Conservation (phyloP, 1,140 invertebrate species). For the Drosophila willistoni region DNA sequence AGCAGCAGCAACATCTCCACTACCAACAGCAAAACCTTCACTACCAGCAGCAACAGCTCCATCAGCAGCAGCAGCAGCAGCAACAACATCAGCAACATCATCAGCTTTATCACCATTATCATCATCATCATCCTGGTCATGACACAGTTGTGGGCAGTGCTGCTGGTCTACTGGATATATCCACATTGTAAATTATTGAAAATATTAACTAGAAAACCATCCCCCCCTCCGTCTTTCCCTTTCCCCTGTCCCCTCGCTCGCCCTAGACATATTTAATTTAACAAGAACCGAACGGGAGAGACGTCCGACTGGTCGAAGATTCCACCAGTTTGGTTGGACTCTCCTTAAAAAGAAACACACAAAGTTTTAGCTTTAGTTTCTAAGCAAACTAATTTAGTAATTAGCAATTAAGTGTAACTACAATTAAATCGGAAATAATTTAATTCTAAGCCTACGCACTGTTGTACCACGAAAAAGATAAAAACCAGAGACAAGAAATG, state of each 20-base stretch:
- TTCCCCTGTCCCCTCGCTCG: neutral
- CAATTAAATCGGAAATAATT: constrained; percentile 51
- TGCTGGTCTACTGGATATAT: constrained; percentile 79
- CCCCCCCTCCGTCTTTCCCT: constrained; percentile 16
- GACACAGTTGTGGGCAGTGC: constrained; percentile 57
- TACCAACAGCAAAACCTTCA: constrained; percentile 55
- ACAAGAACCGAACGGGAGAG: neutral
- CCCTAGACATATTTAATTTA: constrained; percentile 19
- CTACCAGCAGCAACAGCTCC: constrained; percentile 42
- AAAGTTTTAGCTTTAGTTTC: constrained; percentile 78
- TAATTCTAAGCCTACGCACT: constrained; percentile 76
- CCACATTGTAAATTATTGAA: constrained; percentile 83
- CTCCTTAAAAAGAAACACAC: constrained; percentile 26
- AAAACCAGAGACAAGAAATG: constrained; percentile 19
- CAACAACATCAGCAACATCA: constrained; percentile 59
- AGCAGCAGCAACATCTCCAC: constrained; percentile 53
- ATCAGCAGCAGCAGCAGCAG: constrained; percentile 53
- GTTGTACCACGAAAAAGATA: constrained; percentile 61
- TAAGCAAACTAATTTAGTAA: constrained; percentile 53
- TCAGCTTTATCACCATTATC: constrained; percentile 65
- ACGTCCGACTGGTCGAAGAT: neutral
- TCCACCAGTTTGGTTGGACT: neutral
- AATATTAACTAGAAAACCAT: constrained; percentile 61
- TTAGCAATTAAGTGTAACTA: constrained; percentile 39
- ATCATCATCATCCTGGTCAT: constrained; percentile 47